phyloP scores from a whole-genome alignment of 2,113 vertebrate genomes.

The Coryphaenoides rupestris region DNA sequence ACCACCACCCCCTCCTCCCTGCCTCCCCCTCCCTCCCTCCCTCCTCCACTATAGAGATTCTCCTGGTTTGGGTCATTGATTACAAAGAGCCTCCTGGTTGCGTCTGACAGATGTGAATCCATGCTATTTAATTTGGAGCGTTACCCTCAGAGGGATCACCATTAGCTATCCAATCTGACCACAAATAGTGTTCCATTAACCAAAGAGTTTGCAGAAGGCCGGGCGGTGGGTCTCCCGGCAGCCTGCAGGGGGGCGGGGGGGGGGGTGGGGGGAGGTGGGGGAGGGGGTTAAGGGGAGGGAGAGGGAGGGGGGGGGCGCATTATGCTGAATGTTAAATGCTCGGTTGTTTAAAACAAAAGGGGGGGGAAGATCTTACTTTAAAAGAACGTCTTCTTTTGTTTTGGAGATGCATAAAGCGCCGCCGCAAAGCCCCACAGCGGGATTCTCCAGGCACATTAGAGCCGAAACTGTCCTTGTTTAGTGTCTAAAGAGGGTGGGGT shows the following conservation, averaged over 20 bases:
- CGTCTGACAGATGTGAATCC: conserved; percentile 82
- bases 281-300: no score
- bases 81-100: conserved; percentile 82
- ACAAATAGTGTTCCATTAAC: conserved; percentile 79
- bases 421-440: conserved; percentile 50
- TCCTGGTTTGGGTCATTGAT: conserved; percentile 79
- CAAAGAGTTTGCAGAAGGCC: conserved; percentile 70
- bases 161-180: conserved; percentile 79
- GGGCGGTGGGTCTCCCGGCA: conserved; percentile 64
- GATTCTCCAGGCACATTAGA: conserved; percentile 70
- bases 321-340: conserved; percentile 71
- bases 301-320: conserved; percentile 46
- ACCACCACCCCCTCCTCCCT: no score
- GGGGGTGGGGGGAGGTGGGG: conserved; percentile 10
- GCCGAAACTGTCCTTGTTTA: conserved; percentile 75
- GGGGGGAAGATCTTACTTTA: conserved; percentile 69
- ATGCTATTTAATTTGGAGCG: conserved; percentile 80
- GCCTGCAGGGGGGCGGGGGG: conserved; percentile 48
- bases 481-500: conserved; percentile 77
- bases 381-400: conserved; percentile 67
- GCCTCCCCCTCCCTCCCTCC: no score
- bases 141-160: conserved; percentile 77
- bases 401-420: conserved; percentile 67
- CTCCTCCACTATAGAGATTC: conserved; percentile 59
- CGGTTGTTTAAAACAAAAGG: conserved; percentile 71